Evolutionary conservation across 2,888 invertebrate genomes (phyloP).

Genomic region (Lasioglossum pauxillum): DNA sequence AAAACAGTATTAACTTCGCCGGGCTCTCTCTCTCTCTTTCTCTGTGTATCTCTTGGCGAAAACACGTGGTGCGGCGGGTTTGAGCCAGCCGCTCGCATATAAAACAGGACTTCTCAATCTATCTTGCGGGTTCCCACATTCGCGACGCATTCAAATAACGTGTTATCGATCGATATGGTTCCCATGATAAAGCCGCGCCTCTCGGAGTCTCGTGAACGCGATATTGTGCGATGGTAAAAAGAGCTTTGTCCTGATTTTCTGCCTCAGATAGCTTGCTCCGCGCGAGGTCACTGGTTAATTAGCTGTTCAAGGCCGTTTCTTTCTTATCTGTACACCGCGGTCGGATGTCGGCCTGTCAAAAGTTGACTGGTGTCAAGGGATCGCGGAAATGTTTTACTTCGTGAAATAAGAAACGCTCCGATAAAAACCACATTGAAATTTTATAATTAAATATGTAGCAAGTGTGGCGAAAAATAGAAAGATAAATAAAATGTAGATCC

Average conservation of each 20-base stretch:
- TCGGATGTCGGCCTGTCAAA: neutral
- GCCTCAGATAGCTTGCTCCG: neutral
- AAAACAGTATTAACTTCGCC: constrained; percentile 34
- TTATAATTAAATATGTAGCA: too few relatives aligned
- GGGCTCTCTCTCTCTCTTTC: constrained; percentile 9
- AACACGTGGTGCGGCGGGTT: constrained; percentile 40
- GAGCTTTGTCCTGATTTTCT: neutral
- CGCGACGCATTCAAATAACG: constrained; percentile 64
- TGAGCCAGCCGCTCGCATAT: constrained; percentile 20
- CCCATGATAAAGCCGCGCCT: constrained; percentile 62
- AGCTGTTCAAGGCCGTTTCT: neutral
- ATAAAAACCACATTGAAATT: neutral
- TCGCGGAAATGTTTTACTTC: neutral
- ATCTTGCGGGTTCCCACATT: constrained; percentile 68
- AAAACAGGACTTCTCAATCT: constrained; percentile 28
- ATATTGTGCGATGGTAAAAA: neutral
- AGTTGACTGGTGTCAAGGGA: neutral
- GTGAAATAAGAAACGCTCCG: neutral
- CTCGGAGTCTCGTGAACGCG: neutral
- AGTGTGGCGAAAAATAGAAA: neutral
- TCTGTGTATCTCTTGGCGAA: constrained; percentile 43
- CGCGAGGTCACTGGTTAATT: neutral
- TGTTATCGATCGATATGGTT: constrained; percentile 63
- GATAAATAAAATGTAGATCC: neutral
- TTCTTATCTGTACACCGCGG: neutral